phyloP scores from a whole-genome alignment of 2,113 vertebrate species.

The Bostrychus sinensis region DNA sequence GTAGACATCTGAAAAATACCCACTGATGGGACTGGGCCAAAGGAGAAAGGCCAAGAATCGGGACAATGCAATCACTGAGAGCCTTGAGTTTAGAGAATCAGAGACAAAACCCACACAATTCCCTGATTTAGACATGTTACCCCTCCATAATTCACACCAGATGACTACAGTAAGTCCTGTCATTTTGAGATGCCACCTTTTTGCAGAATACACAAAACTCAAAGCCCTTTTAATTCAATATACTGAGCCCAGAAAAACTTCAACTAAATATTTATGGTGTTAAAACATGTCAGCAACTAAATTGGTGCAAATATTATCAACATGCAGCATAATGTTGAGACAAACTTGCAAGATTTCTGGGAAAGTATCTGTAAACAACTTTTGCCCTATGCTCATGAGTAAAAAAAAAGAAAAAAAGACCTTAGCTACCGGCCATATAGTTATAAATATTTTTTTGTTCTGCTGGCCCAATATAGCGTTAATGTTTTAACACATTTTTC shows the following conservation, averaged over 20 bases:
- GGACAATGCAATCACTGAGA: conserved; percentile 65
- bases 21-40: conserved; percentile 30
- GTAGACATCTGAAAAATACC: conserved; percentile 42
- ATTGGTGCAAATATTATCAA: too few species aligned
- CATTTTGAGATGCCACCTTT: conserved; percentile 25
- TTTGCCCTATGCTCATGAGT: too few species aligned
- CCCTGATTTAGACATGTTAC: conserved; percentile 14
- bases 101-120: conserved; percentile 47
- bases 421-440: too few species aligned
- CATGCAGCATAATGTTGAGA: too few species aligned
- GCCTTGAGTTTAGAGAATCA: conserved; percentile 19
- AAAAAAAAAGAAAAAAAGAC: too few species aligned
- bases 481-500: too few species aligned
- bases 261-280: background rate
- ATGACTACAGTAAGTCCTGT: background rate
- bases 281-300: too few species aligned
- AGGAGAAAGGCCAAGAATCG: conserved; percentile 24
- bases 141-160: conserved; percentile 46
- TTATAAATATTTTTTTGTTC: too few species aligned
- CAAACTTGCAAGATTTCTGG: too few species aligned
- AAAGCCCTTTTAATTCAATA: conserved; percentile 34
- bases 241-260: conserved; percentile 8
- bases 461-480: too few species aligned
- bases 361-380: too few species aligned
- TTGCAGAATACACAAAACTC: conserved; percentile 8